Evolutionary conservation across 2,113 vertebrate species (phyloP).

Genomic region (Corythaeola cristata): DNA sequence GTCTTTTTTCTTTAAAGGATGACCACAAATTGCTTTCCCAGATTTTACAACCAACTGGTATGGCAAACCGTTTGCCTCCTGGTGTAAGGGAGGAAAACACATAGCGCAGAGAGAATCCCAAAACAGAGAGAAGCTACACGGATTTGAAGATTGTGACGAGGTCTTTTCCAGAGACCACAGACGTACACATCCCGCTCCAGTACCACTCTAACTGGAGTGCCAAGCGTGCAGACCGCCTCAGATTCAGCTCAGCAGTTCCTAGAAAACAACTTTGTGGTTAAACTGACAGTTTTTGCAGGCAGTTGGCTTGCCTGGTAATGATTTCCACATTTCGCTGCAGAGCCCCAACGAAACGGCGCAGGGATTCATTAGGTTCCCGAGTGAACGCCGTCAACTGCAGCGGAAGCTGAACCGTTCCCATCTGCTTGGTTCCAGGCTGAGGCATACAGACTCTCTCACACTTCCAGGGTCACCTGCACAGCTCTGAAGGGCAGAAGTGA

Average conservation of each 20-base stretch:
- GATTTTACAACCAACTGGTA: neutral
- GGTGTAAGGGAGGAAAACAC: neutral
- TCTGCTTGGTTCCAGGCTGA: neutral
- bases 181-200: accelerated
- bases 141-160: neutral
- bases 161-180: neutral
- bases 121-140: neutral
- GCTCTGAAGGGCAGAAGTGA: neutral
- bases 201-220: neutral
- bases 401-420: neutral
- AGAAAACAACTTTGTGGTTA: neutral
- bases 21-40: neutral
- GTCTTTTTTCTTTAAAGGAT: neutral
- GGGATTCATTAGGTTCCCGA: neutral
- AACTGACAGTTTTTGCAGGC: neutral
- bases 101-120: neutral
- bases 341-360: neutral
- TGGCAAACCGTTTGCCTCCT: neutral
- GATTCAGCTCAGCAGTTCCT: neutral
- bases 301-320: neutral
- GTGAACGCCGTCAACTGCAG: accelerated
- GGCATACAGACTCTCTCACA: neutral
- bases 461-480: neutral
- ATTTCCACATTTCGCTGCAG: neutral
- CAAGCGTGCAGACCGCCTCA: neutral